phyloP scores from a whole-genome alignment of 1,140 invertebrate species.

The Scaptomyza graminum region DNA sequence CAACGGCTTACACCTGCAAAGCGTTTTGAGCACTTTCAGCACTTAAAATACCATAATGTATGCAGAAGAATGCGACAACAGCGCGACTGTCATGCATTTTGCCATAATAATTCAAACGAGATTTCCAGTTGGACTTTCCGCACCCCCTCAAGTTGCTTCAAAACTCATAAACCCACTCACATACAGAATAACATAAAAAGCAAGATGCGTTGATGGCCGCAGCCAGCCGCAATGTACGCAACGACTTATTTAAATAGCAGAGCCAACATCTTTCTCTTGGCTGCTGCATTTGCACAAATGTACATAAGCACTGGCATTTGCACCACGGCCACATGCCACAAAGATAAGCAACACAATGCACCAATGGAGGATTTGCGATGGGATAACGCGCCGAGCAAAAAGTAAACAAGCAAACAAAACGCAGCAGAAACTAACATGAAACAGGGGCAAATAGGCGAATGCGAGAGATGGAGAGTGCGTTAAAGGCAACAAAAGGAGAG shows the following conservation, averaged over 20 bases:
- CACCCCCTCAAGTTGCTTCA: too few relatives aligned
- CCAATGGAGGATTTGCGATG: conserved; percentile 63
- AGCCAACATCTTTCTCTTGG: conserved; percentile 58
- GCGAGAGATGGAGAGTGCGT: neutral
- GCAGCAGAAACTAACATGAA: conserved; percentile 2
- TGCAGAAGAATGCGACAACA: conserved; percentile 69
- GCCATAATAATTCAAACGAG: conserved; percentile 79
- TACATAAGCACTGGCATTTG: conserved; percentile 66
- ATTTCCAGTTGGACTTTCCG: conserved; percentile 63
- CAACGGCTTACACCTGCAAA: conserved; percentile 51
- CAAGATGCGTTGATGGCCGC: conserved; percentile 31
- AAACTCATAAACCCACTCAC: neutral
- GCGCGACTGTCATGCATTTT: conserved; percentile 63
- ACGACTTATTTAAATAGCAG: conserved; percentile 80
- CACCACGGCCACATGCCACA: conserved; percentile 24
- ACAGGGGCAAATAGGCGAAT: neutral
- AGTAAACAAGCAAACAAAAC: conserved; percentile 62
- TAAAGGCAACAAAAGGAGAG: neutral
- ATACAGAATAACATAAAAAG: conserved; percentile 16
- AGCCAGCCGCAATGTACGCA: conserved; percentile 70
- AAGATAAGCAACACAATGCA: conserved; percentile 65
- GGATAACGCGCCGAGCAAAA: conserved; percentile 28
- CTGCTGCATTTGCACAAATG: conserved; percentile 63
- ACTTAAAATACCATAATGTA: conserved; percentile 75
- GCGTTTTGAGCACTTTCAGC: conserved; percentile 61